Evolutionary conservation across 2,888 invertebrate species (phyloP).

Genomic region (Cheilosia scutellata): DNA sequence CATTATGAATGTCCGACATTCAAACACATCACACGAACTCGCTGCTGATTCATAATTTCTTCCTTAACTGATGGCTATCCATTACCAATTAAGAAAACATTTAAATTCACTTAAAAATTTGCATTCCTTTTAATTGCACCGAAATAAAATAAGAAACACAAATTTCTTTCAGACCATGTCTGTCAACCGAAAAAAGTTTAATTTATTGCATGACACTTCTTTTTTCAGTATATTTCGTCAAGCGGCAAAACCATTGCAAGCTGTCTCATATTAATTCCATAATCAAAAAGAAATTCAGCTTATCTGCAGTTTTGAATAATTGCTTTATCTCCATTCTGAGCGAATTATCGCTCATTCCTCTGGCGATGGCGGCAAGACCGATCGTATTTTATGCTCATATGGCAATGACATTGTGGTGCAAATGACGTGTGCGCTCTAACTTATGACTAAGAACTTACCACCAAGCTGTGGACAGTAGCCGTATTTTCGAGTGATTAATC

Average conservation of each 20-base stretch:
- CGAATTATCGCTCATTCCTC: slow-evolving; percentile 57
- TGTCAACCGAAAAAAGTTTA: slow-evolving; percentile 18
- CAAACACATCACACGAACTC: background rate
- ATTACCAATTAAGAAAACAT: slow-evolving; percentile 61
- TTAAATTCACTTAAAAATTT: slow-evolving; percentile 71
- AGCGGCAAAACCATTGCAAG: slow-evolving; percentile 51
- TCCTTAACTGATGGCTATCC: slow-evolving; percentile 47
- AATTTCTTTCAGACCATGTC: slow-evolving; percentile 32
- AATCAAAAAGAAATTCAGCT: slow-evolving; percentile 58
- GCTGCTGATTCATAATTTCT: slow-evolving; percentile 14
- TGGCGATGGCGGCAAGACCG: slow-evolving; percentile 13
- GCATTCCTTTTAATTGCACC: slow-evolving; percentile 71
- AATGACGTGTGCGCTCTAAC: slow-evolving; percentile 12
- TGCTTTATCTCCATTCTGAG: slow-evolving; percentile 56
- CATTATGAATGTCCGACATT: background rate
- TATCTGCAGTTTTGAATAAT: slow-evolving; percentile 60
- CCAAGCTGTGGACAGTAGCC: slow-evolving; percentile 3
- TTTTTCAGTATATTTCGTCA: slow-evolving; percentile 29
- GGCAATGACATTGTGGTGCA: slow-evolving; percentile 68
- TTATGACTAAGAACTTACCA: slow-evolving; percentile 50
- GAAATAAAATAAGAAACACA: slow-evolving; percentile 9
- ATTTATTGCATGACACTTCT: slow-evolving; percentile 46
- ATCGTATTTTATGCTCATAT: slow-evolving; percentile 36
- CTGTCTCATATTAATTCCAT: slow-evolving; percentile 47
- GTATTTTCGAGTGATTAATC: slow-evolving; percentile 17